Evolutionary conservation across 2,888 invertebrate genomes (phyloP), one percentile per base, ranked within the genome.

Genomic region (Drosophila fulvimacula): DNA sequence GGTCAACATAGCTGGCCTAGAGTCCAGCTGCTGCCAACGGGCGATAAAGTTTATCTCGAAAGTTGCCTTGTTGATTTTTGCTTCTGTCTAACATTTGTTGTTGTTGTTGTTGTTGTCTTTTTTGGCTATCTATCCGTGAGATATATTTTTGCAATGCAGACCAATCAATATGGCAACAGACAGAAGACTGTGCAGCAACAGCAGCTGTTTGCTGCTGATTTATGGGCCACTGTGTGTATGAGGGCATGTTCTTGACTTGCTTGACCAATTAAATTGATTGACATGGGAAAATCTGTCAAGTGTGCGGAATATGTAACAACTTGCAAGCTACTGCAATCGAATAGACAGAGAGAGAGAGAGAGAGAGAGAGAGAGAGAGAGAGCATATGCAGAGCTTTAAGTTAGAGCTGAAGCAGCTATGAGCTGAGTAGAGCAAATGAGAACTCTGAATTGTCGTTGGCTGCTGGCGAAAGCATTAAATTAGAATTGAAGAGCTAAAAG

Each of bases 211-310:
- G 27, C 27, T 89, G 36, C 6, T 52, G 88, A 88, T 88, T 89
- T 90, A 89, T 90, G 76, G 84, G 75, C 66, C 71, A 66, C 19
- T 41, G 27, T 73, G 32, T 73, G 76, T 46, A 51, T 44, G 73
- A 73, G 62, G 69, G 71, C 76, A 74, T 87, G 76, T 73, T 73
- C 69, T 70, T 68, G 69, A 57, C 85, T 76, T 82, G 86, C 80
- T 66, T 41, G 59, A 61, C 76, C 81, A 86, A 90, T 90, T 84
- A 83, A 88, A 88, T 76, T 85, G 89, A 90, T 90, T 90, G 82
- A 83, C 91, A 82, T 90, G 90, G 84, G 84, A 88, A 90, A 83
- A 90, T 73, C 88, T 91, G 90, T 89, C 90, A 88, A 81, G 11
- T 38, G 59, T 55, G 34, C 4, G n/a, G 36, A 19, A 19, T 39